Conservation (phyloP, 2,797 vertebrate species). For the Alca torda region DNA sequence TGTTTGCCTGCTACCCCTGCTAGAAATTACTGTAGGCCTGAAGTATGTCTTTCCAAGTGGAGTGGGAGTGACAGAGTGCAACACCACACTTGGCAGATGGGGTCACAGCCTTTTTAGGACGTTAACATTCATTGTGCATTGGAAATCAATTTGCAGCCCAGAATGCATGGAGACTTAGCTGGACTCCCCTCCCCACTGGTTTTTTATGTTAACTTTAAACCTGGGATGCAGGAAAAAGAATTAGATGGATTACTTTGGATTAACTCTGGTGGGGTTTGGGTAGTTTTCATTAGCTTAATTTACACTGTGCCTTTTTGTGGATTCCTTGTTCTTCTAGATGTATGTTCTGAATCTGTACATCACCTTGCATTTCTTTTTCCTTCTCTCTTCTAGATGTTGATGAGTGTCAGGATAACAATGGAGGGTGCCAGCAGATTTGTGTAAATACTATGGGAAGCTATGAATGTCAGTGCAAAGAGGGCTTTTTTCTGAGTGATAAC, state of each 20-base stretch:
- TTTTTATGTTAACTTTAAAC: conserved; percentile 7
- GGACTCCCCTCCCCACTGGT: background rate
- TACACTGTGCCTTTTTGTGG: background rate
- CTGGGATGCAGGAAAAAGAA: background rate
- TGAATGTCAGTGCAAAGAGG: conserved; percentile 90
- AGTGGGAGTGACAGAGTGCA: conserved; percentile 55
- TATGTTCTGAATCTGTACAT: background rate
- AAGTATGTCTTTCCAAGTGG: conserved; percentile 47
- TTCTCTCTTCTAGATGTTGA: conserved; percentile 83
- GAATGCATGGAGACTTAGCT: background rate
- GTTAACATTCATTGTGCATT: conserved; percentile 7
- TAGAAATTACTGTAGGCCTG: conserved; percentile 56
- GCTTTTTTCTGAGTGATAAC: conserved; percentile 97
- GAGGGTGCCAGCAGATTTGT: conserved; percentile 95
- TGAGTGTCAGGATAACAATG: conserved; percentile 94
- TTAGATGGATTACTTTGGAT: conserved; percentile 5
- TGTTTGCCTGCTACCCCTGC: conserved; percentile 63
- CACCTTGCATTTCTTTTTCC: background rate
- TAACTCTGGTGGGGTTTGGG: background rate
- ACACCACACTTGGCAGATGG: conserved; percentile 39
- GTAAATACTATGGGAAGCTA: conserved; percentile 98
- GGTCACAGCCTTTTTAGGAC: conserved; percentile 50
- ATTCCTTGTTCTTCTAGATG: background rate
- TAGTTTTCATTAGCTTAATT: background rate
- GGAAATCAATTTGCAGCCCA: conserved; percentile 46